Conservation (phyloP, 2,888 invertebrate species). For the Tiphia femorata region DNA sequence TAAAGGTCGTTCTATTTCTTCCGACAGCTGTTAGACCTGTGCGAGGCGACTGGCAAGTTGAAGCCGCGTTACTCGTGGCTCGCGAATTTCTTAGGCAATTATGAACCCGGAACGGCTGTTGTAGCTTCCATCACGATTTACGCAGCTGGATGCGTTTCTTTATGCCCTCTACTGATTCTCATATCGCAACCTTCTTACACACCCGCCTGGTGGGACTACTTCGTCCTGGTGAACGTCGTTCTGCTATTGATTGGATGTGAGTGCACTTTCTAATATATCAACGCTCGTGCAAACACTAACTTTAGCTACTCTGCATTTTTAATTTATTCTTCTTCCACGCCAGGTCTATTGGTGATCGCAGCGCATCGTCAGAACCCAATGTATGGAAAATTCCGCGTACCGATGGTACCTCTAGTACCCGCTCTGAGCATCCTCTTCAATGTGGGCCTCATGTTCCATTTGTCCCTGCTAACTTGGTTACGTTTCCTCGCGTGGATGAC, state of each 20-base stretch:
- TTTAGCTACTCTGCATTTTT: too few species aligned
- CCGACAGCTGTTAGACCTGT: conserved; percentile 61
- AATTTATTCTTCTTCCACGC: conserved; percentile 6
- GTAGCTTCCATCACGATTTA: conserved; percentile 80
- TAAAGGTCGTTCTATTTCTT: neutral
- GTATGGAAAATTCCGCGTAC: conserved; percentile 82
- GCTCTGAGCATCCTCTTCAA: conserved; percentile 85
- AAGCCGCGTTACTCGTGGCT: conserved; percentile 81
- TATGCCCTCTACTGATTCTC: conserved; percentile 73
- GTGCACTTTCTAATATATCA: too few species aligned
- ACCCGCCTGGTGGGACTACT: conserved; percentile 78
- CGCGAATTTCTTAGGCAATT: conserved; percentile 79
- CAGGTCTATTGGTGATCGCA: conserved; percentile 80
- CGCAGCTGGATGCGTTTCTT: conserved; percentile 76
- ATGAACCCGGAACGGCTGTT: conserved; percentile 80
- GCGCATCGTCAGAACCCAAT: conserved; percentile 81
- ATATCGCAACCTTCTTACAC: conserved; percentile 31
- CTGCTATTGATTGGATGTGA: conserved; percentile 77
- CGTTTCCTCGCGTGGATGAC: conserved; percentile 90
- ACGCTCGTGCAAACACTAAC: too few species aligned
- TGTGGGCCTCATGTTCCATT: conserved; percentile 85
- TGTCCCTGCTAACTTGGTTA: conserved; percentile 86
- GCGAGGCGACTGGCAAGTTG: conserved; percentile 76
- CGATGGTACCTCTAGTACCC: conserved; percentile 84
- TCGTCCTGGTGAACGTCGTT: conserved; percentile 75